Conservation (phyloP, 2,797 vertebrate genomes). For the Danio aesculapii region DNA sequence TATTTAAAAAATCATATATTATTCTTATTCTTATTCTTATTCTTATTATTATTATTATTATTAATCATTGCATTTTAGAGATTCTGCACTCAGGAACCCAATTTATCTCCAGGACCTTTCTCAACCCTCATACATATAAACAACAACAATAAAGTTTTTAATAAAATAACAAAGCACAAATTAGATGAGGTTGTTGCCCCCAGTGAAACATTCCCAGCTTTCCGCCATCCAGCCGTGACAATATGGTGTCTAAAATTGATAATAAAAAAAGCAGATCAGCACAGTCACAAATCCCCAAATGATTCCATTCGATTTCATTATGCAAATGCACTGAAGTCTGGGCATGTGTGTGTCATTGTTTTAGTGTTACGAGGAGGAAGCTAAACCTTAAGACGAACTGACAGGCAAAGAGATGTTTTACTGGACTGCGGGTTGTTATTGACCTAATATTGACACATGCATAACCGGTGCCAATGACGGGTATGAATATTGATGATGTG, state of each 20-base stretch:
- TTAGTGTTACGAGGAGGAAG: conserved; percentile 28
- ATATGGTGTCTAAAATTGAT: conserved; percentile 69
- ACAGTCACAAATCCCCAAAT: conserved; percentile 69
- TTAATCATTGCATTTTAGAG: too few species aligned
- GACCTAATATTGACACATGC: conserved; percentile 17
- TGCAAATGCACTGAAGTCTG: conserved; percentile 68
- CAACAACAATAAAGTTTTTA: conserved; percentile 9
- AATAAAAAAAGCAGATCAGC: conserved; percentile 69
- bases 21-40: too few species aligned
- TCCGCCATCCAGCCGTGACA: conserved; percentile 54
- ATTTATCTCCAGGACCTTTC: neutral
- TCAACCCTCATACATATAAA: neutral
- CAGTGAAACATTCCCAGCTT: conserved; percentile 2
- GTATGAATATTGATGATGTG: conserved; percentile 68
- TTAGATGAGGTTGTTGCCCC: neutral
- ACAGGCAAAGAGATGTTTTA: conserved; percentile 14
- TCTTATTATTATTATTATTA: too few species aligned
- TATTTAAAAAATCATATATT: too few species aligned
- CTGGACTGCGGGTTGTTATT: neutral
- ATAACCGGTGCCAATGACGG: conserved; percentile 34
- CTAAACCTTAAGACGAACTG: conserved; percentile 18
- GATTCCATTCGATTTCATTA: conserved; percentile 72
- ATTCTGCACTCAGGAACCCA: neutral
- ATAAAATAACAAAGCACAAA: neutral
- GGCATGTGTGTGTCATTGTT: conserved; percentile 57